Evolutionary conservation across 2,113 vertebrate genomes (phyloP), one percentile per base, ranked within the genome.

Genomic region (Phycodurus eques): DNA sequence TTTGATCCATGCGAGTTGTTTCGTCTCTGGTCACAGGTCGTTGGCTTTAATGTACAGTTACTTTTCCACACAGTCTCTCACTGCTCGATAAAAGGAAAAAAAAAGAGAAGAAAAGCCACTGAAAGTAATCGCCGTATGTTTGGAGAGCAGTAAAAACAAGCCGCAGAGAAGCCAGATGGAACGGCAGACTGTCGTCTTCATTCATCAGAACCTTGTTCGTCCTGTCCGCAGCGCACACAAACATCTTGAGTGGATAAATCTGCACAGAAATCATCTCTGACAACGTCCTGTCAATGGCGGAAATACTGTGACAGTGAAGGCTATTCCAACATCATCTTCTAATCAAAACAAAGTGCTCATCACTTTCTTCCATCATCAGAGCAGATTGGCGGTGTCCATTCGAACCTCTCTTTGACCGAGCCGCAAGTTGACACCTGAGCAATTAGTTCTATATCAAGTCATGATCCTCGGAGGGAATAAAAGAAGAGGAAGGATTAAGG

Each of bases 401-500:
- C 69, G 67, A 75, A 85, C 76, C 43, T 63, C 19, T 69, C 19
- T 71, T 72, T 59, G 57, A 64, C 49, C 42, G 9, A 71, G 74
- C 60, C 70, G 33, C 70, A 79, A 57, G 79, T 71, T 81, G 73
- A 82, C 67, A 76, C 68, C 44, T 61, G 60, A 59, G 60, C 80
- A 77, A 80, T 66, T 77, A 43, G 76, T 64, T 64, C 22, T 53
- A 77, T 68, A 51, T 77, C 44, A 62, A 73, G 80, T 76, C 35
- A 44, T 54, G 83, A 84, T 83, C 74, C 61, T 77, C 54, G 11
- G 57, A 79, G 62, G 71, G 64, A 84, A 67, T 46, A 60, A 74
- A 75, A 27, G 33, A 67, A 13, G 47, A 63, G 59, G 53, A 62
- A 31, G 74, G 69, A 69, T 80, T 72, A 66, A 66, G 43, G 6